These are phyloP conservation scores for Buathra laborator DNA, from an alignment of 2,888 invertebrate species.

Conservation along the genomic window DNA sequence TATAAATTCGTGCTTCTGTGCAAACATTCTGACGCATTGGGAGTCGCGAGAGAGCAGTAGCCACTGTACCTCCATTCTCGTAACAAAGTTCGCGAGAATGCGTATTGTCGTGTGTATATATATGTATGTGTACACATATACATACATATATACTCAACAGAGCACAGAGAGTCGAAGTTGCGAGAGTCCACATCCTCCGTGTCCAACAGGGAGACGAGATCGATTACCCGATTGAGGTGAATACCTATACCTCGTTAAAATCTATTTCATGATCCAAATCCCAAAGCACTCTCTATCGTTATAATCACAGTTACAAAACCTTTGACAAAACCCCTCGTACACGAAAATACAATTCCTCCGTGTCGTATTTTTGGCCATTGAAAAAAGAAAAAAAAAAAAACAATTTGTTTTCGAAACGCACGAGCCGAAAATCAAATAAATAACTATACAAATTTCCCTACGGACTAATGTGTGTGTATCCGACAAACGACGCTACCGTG, in stretches of 20 bases:
- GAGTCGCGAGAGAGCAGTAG: constrained; percentile 25
- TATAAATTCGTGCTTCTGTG: constrained; percentile 54
- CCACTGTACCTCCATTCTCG: constrained; percentile 33
- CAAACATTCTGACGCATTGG: constrained; percentile 35
- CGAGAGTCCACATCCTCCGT: neutral
- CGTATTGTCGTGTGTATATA: constrained; percentile 23
- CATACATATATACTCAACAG: neutral
- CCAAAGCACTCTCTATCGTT: constrained; percentile 1
- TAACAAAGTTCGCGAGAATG: constrained; percentile 33
- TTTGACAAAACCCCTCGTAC: neutral
- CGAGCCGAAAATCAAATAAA: neutral
- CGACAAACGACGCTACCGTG: neutral
- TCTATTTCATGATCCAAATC: constrained; percentile 45
- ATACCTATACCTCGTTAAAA: constrained; percentile 39
- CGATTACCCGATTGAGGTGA: constrained; percentile 44
- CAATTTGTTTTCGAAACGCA: constrained; percentile 19
- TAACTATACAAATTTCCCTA: neutral
- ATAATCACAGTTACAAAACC: neutral
- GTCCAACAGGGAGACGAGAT: constrained; percentile 23
- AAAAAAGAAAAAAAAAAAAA: constrained; percentile 11
- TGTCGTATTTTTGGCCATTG: neutral
- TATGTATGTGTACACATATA: neutral
- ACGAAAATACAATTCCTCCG: neutral
- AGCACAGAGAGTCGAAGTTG: neutral
- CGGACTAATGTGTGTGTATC: neutral